phyloP scores from a whole-genome alignment of 53 echinoderm and acorn worm genomes.

The Astropecten irregularis region DNA sequence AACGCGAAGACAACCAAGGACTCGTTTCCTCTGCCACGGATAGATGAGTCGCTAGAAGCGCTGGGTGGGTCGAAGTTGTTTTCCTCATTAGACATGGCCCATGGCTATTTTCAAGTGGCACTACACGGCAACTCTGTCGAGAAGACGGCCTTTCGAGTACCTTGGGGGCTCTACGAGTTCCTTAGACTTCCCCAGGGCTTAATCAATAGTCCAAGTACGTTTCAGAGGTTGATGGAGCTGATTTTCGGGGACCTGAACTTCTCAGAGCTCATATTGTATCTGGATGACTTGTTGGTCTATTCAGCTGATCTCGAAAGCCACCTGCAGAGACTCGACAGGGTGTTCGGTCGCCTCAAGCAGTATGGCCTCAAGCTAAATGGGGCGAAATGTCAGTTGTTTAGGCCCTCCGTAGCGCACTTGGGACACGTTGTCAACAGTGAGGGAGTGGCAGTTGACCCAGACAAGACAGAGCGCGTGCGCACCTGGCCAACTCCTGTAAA shows the following conservation, averaged over 20 bases:
- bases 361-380: conserved; percentile 53
- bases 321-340: conserved; percentile 3
- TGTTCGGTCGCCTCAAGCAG: not conserved
- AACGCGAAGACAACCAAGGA: too few relatives aligned
- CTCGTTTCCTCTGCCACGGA: conserved; percentile 2
- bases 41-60: conserved; percentile 57
- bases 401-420: not conserved
- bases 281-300: conserved; percentile 64
- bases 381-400: conserved; percentile 44
- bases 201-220: conserved; percentile 27
- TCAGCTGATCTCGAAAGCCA: conserved; percentile 27
- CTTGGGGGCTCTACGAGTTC: too few relatives aligned
- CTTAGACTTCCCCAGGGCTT: too few relatives aligned
- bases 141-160: too few relatives aligned
- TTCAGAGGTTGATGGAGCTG: too few relatives aligned
- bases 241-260: too few relatives aligned
- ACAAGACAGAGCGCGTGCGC: not conserved
- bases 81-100: too few relatives aligned
- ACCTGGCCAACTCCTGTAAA: too few relatives aligned
- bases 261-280: conserved; percentile 25
- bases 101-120: too few relatives aligned
- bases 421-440: too few relatives aligned
- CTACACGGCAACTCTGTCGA: not conserved
- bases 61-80: too few relatives aligned
- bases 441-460: too few relatives aligned